These are phyloP conservation scores for Globia sparganii DNA, from an alignment of 2,888 invertebrate genomes.

Conservation along the genomic window DNA sequence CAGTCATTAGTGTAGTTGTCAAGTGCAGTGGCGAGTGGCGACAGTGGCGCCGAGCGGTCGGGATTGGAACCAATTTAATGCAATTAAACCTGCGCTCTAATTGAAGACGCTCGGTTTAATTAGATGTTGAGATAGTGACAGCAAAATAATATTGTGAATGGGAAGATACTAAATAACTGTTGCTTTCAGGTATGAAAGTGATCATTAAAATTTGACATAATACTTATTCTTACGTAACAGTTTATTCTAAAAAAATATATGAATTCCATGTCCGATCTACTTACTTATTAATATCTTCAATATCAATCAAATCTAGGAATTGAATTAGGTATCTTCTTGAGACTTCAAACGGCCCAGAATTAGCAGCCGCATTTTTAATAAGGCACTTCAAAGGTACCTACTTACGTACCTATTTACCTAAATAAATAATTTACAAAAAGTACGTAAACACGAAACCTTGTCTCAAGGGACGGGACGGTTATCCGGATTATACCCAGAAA, in stretches of 20 bases:
- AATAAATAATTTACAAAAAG: constrained; percentile 2
- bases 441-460: constrained; percentile 6
- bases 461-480: constrained; percentile 16
- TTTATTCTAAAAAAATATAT: neutral
- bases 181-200: neutral
- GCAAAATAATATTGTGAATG: neutral
- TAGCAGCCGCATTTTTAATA: neutral
- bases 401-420: neutral
- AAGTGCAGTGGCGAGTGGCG: constrained; percentile 32
- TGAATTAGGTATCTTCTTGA: neutral
- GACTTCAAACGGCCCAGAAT: neutral
- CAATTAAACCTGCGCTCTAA: constrained; percentile 20
- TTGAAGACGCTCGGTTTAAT: constrained; percentile 27
- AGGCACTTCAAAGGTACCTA: neutral
- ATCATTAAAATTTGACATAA: neutral
- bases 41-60: constrained; percentile 13
- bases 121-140: constrained; percentile 1
- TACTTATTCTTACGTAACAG: neutral
- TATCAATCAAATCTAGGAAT: neutral
- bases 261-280: neutral
- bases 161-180: neutral
- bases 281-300: neutral
- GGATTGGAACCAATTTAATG: constrained; percentile 45
- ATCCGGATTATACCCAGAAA: constrained; percentile 18
- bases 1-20: constrained; percentile 50